Evolutionary conservation across 2,113 vertebrate species (phyloP).

Genomic region (Trogon surrucura): DNA sequence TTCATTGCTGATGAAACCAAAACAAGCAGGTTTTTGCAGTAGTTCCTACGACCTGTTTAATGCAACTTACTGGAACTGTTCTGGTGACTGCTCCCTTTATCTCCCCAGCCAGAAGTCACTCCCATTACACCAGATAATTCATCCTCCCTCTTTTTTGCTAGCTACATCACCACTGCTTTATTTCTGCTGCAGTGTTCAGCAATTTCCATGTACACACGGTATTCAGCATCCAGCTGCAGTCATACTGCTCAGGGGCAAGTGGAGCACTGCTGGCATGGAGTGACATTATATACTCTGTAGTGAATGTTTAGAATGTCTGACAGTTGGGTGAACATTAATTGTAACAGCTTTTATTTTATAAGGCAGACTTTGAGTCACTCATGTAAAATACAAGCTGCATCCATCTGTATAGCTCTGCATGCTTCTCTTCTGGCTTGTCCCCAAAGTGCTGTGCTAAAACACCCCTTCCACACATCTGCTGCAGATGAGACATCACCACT

Average conservation of each 20-base stretch:
- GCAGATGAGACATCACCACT: neutral
- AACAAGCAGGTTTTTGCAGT: neutral
- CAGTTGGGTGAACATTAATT: accelerated
- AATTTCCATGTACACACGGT: accelerated
- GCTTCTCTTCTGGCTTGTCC: neutral
- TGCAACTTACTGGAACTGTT: neutral
- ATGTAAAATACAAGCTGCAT: neutral
- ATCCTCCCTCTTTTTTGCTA: accelerated
- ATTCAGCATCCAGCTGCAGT: accelerated
- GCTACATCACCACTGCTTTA: neutral
- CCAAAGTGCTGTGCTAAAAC: neutral
- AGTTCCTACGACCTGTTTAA: neutral
- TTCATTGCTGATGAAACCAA: neutral
- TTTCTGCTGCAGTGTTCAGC: neutral
- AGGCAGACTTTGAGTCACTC: neutral
- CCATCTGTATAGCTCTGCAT: accelerated
- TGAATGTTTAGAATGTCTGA: neutral
- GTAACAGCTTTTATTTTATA: neutral
- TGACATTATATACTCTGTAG: too few relatives aligned
- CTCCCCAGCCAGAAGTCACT: too few relatives aligned
- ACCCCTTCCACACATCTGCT: neutral
- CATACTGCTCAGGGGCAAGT: accelerated
- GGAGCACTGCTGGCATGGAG: accelerated
- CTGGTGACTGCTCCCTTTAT: neutral
- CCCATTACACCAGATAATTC: neutral